These are phyloP conservation scores for Oryctes rhinoceros DNA, from an alignment of 1,140 invertebrate species.

Conservation along the genomic window DNA sequence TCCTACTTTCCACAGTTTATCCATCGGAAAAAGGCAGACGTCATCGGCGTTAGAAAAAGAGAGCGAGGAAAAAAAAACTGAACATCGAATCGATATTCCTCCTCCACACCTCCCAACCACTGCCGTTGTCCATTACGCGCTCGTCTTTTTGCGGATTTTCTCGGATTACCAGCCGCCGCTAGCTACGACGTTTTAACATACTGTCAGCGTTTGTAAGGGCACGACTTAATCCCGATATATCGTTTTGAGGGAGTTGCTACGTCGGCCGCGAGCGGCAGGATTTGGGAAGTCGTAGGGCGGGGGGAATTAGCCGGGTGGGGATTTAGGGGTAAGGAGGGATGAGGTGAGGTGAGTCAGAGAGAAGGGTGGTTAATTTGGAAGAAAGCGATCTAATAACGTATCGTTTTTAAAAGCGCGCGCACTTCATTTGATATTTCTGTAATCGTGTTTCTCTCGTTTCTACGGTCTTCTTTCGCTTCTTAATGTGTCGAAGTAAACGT, in stretches of 20 bases:
- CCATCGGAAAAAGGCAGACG: neutral
- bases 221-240: neutral
- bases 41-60: neutral
- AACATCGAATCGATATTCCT: neutral
- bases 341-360: too few relatives aligned
- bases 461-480: too few relatives aligned
- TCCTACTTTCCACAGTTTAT: too few relatives aligned
- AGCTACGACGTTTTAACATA: conserved; percentile 11
- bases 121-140: neutral
- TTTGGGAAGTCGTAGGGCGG: neutral
- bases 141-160: conserved; percentile 21
- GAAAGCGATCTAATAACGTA: too few relatives aligned
- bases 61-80: neutral
- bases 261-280: neutral
- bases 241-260: conserved; percentile 6
- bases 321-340: too few relatives aligned
- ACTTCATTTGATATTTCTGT: too few relatives aligned
- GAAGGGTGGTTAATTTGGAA: too few relatives aligned
- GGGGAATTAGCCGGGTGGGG: too few relatives aligned
- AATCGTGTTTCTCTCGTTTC: too few relatives aligned
- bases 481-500: too few relatives aligned
- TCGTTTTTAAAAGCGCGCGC: too few relatives aligned
- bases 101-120: neutral
- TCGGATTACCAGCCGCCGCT: conserved; percentile 19
- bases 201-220: conserved; percentile 1